A percentile compares a stretch with the other conserved stretches of the same genome.
phyloP scores from a whole-genome alignment of 1,140 invertebrate species.

The Trissolcus basalis region DNA sequence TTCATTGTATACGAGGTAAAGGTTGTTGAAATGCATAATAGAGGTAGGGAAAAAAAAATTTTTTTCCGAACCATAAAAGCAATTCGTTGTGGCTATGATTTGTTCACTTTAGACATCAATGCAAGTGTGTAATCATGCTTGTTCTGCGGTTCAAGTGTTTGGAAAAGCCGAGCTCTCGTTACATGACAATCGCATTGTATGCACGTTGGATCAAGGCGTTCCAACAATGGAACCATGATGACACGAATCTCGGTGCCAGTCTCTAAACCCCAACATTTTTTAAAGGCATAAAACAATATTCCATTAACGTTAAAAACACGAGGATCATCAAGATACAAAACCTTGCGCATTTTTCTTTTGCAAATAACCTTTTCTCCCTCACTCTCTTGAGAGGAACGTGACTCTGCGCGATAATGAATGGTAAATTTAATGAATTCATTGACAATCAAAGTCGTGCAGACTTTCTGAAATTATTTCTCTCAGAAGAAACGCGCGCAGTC shows the following conservation, averaged over 20 bases:
- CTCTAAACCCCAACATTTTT: slow-evolving; percentile 44
- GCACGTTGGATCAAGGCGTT: slow-evolving; percentile 49
- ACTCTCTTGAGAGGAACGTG: no score
- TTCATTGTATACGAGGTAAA: no score
- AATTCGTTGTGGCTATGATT: slow-evolving; percentile 20
- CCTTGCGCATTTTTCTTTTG: background rate
- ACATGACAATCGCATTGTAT: slow-evolving; percentile 54
- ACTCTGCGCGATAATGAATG: no score
- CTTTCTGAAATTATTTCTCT: no score
- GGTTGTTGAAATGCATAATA: no score
- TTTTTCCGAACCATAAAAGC: slow-evolving; percentile 6
- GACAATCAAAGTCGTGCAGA: no score
- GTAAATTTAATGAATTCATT: no score
- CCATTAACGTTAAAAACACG: slow-evolving; percentile 21
- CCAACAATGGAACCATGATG: slow-evolving; percentile 46
- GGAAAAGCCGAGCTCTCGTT: slow-evolving; percentile 56
- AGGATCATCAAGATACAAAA: slow-evolving; percentile 2
- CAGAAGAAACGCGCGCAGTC: no score
- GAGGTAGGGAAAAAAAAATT: slow-evolving; percentile 4
- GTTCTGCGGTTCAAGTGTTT: slow-evolving; percentile 54
- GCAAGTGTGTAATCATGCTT: slow-evolving; percentile 46
- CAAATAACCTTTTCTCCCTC: background rate
- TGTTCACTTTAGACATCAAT: slow-evolving; percentile 38
- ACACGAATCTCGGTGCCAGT: slow-evolving; percentile 35
- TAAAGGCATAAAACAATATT: slow-evolving; percentile 42